Conservation (phyloP, 2,888 invertebrate genomes). For the Drosophila dives region DNA sequence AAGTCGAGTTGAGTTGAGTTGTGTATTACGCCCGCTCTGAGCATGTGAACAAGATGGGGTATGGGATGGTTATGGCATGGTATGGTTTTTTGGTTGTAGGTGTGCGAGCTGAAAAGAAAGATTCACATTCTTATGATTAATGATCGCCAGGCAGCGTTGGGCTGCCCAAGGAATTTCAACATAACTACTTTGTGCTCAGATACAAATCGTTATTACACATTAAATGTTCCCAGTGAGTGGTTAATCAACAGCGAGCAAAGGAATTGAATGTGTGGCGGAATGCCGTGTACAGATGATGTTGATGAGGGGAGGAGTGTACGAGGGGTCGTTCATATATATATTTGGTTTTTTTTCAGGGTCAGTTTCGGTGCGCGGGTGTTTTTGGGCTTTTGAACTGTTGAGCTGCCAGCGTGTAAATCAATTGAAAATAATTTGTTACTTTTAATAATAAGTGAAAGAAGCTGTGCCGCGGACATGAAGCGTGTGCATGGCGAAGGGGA, state of each 20-base stretch:
- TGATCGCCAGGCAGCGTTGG: slow-evolving; percentile 60
- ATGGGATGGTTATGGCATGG: not conserved
- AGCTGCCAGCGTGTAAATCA: slow-evolving; percentile 81
- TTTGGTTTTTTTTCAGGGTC: slow-evolving; percentile 54
- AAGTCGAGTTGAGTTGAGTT: not conserved
- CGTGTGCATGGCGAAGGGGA: slow-evolving; percentile 33
- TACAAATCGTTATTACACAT: slow-evolving; percentile 84
- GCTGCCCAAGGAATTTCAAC: slow-evolving; percentile 82
- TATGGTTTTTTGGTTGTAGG: slow-evolving; percentile 49
- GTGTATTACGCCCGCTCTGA: slow-evolving; percentile 8
- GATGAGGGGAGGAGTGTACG: not conserved
- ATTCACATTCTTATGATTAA: slow-evolving; percentile 80
- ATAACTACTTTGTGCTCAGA: slow-evolving; percentile 81
- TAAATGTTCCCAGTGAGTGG: slow-evolving; percentile 84
- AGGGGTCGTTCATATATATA: slow-evolving; percentile 1
- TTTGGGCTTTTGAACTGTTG: slow-evolving; percentile 55
- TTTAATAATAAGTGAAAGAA: slow-evolving; percentile 82
- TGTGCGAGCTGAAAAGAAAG: slow-evolving; percentile 68
- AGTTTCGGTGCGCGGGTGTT: slow-evolving; percentile 44
- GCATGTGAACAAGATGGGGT: slow-evolving; percentile 30
- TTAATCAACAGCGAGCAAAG: slow-evolving; percentile 70
- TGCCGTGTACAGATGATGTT: not conserved
- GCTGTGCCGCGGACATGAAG: slow-evolving; percentile 59
- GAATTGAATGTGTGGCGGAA: not conserved
- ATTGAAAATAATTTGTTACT: slow-evolving; percentile 84